Base-by-base conservation (phyloP, 2,888 invertebrate species). In the Carterocephalus palaemon region DNA sequence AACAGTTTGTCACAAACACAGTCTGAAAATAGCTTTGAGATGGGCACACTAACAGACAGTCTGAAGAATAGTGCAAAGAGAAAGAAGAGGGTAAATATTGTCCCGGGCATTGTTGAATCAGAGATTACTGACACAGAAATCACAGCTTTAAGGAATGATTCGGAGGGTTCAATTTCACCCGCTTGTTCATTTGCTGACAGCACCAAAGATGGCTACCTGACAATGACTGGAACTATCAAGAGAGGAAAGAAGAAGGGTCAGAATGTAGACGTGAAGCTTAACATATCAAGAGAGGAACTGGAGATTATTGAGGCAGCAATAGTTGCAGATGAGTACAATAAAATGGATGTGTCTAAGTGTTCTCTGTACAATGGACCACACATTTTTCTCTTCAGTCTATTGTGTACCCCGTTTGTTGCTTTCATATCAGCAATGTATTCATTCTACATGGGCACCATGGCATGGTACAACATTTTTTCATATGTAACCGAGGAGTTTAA, bases 391-490 rank as follows among this genome's bases (percentile, higher is more conserved):
- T 88, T 92, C 60, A 90, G 91, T 26, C 55, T 92, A 19, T 49
- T 92, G 6, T 91, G 90, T 64, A 83, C 90, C 56, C 93, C 93
- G 6, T 85, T 92, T 74, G 90, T 92, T 9, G 85, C 90, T 17
- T 56, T 90, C 23, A 77, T 91, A 46, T 92, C 93, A 5, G 85
- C 90, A 7, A 67, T 89, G 33, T 92, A 92, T 62, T 91, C 92
- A 1, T 93, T 93, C 67, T 93, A 93, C 64, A 90, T 92, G 51
- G 93, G 93, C 10, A 92, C 93, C 1, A 74, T 92, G 59, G 91
- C 92, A 33, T 93, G 93, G 93, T 93, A 93, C 64, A 93, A 93
- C 59, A 88, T 93, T 51, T 92, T 92, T 62, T 88, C 90, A 29
- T 90, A 91, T 63, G 89, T 92, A 41, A 91, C 90, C 45, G 92